These are phyloP conservation scores for Marcusenius ussheri DNA, from an alignment of 2,113 vertebrate genomes.

Conservation along the genomic window DNA sequence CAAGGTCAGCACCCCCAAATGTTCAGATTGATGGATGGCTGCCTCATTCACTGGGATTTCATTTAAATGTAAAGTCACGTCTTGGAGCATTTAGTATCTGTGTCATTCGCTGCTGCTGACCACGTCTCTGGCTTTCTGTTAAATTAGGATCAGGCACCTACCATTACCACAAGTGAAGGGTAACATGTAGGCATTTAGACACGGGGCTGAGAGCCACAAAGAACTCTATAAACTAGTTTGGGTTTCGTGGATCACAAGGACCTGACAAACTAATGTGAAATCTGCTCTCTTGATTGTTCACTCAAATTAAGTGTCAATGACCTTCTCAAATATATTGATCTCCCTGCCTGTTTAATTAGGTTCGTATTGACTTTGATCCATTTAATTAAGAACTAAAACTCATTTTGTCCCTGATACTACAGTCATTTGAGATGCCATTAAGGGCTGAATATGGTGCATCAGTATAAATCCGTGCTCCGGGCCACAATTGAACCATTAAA, in stretches of 20 bases:
- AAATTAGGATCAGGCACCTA: neutral
- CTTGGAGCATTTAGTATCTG: neutral
- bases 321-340: neutral
- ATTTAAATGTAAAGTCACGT: neutral
- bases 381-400: neutral
- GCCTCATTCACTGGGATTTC: neutral
- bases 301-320: neutral
- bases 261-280: neutral
- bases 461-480: neutral
- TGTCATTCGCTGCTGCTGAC: neutral
- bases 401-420: neutral
- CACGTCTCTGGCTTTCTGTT: neutral
- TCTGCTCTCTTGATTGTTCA: neutral
- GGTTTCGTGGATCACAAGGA: neutral
- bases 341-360: neutral
- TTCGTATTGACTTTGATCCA: constrained; percentile 3
- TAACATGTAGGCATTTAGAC: neutral
- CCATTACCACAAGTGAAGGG: neutral
- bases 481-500: neutral
- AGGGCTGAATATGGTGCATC: neutral
- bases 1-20: neutral
- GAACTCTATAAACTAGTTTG: neutral
- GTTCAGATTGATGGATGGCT: neutral
- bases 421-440: constrained; percentile 5
- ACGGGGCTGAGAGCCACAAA: neutral